These are phyloP conservation scores for Hyles vespertilio DNA, from an alignment of 1,140 invertebrate genomes.

Conservation along the genomic window DNA sequence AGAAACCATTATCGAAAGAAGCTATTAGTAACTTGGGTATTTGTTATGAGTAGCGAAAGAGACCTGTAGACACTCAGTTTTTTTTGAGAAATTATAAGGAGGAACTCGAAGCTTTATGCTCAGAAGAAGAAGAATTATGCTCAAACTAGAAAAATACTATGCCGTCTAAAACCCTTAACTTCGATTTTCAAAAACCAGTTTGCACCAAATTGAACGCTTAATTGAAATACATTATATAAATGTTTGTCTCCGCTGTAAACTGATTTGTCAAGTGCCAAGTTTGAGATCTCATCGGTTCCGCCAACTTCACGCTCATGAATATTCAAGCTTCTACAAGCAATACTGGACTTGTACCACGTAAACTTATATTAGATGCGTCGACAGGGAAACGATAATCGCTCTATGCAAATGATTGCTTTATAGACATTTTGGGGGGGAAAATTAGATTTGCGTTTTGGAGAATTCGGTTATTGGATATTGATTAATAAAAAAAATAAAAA, in stretches of 20 bases:
- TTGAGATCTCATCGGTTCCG: constrained; percentile 3
- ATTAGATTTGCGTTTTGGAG: too few relatives aligned
- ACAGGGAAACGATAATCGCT: constrained; percentile 13
- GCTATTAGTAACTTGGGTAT: too few relatives aligned
- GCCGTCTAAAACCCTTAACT: not conserved
- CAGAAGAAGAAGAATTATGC: too few relatives aligned
- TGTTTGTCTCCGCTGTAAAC: constrained; percentile 12
- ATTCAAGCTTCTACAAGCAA: constrained; percentile 12
- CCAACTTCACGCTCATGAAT: constrained; percentile 19
- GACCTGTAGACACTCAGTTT: too few relatives aligned
- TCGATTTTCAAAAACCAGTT: not conserved
- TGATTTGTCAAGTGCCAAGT: constrained; percentile 19
- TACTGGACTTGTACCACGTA: constrained; percentile 12
- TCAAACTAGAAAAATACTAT: too few relatives aligned
- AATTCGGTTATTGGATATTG: too few relatives aligned
- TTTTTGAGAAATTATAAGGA: too few relatives aligned
- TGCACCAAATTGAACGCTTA: not conserved
- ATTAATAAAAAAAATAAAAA: too few relatives aligned
- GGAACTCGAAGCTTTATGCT: too few relatives aligned
- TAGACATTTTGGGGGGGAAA: not conserved
- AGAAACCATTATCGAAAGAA: too few relatives aligned
- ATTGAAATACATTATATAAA: not conserved
- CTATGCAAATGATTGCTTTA: constrained; percentile 16
- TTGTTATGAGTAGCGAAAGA: too few relatives aligned
- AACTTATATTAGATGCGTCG: constrained; percentile 23